A percentile compares a stretch with the other conserved stretches of the same genome.
These are phyloP conservation scores for Xerus rutilus DNA, from an alignment of 2,797 vertebrate species.

Conservation along the genomic window DNA sequence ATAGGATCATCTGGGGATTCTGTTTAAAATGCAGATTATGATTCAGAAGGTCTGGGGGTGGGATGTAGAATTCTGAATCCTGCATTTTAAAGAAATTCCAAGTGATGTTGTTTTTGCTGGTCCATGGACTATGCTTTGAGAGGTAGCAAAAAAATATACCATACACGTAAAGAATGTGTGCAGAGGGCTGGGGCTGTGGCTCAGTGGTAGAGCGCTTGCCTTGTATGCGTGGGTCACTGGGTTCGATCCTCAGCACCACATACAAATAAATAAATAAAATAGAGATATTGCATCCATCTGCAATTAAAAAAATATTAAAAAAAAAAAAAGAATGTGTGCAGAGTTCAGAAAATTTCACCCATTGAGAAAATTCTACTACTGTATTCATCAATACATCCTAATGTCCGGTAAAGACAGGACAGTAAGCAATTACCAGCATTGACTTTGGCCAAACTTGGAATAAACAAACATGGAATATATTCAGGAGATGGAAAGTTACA, in stretches of 20 bases:
- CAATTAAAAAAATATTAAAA: no score
- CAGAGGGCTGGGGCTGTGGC: no score
- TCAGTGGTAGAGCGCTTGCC: no score
- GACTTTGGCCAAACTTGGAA: not conserved
- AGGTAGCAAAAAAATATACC: not conserved
- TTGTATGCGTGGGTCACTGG: no score
- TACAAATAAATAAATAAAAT: no score
- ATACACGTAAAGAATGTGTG: not conserved
- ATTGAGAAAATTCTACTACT: not conserved
- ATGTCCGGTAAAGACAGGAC: not conserved
- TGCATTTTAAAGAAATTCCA: slow-evolving; percentile 15
- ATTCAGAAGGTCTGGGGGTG: not conserved
- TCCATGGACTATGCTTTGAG: not conserved
- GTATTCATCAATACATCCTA: not conserved
- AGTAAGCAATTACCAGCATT: not conserved
- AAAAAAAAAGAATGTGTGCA: no score
- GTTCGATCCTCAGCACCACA: no score
- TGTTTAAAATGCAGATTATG: not conserved
- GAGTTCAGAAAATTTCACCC: not conserved
- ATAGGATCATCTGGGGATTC: not conserved
- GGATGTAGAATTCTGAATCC: not conserved
- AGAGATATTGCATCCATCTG: no score
- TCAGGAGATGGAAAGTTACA: not conserved
- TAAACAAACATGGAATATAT: not conserved
- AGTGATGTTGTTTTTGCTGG: not conserved